Conservation (phyloP, 2,888 invertebrate species). For the Nemurella pictetii region DNA sequence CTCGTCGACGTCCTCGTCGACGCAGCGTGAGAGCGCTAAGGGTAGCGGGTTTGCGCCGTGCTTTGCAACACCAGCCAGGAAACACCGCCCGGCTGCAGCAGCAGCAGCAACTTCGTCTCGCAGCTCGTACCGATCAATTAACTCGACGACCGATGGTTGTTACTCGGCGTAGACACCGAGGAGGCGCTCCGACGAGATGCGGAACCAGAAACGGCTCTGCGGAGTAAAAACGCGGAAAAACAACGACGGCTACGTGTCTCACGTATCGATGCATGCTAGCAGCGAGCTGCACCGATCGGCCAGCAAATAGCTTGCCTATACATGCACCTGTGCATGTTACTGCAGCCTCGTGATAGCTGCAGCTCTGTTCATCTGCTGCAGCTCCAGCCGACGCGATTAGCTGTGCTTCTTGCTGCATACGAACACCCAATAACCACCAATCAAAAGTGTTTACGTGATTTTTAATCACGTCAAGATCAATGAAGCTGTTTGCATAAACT, state of each 20-base stretch:
- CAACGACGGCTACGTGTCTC: background rate
- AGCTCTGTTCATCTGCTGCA: background rate
- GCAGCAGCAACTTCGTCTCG: background rate
- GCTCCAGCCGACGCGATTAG: background rate
- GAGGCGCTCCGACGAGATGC: background rate
- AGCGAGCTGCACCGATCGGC: too few species aligned
- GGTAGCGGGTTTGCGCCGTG: background rate
- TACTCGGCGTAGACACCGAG: background rate
- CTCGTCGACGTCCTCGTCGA: background rate
- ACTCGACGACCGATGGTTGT: background rate
- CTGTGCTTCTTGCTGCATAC: background rate
- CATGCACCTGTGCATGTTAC: background rate
- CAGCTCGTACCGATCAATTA: slow-evolving; percentile 14
- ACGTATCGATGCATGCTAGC: background rate
- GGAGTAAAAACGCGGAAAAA: background rate
- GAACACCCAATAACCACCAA: background rate
- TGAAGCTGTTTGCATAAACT: background rate
- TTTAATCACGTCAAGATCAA: background rate
- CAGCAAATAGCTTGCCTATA: too few species aligned
- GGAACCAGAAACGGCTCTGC: slow-evolving; percentile 17
- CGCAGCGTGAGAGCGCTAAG: background rate
- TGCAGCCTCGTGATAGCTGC: too few species aligned
- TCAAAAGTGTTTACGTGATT: background rate
- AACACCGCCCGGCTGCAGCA: too few species aligned
- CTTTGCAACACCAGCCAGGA: too few species aligned